Base-by-base conservation (phyloP, 2,888 invertebrate genomes). In the Ormyrus pomaceus region DNA sequence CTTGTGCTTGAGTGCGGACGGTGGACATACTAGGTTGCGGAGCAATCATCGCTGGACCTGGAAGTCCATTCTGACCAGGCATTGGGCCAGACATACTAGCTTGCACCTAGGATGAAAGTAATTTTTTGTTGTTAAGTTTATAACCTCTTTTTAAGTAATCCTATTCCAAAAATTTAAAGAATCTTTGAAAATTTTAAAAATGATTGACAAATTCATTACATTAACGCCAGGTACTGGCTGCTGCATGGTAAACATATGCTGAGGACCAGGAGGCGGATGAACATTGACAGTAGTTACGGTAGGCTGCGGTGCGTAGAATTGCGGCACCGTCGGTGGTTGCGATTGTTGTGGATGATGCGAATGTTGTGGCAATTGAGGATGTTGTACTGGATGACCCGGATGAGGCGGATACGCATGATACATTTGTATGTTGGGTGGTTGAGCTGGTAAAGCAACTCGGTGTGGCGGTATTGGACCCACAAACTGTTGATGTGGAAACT, bases 381-480 rank as follows among this genome's bases (percentile, higher is more conserved):
- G 91, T 74, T 89, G 90, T 3, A 87, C 86, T 82, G 90, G 91
- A 61, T 84, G 86, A 79, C 87, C 84, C 13, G 87, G 88, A 83
- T 89, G 89, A 73, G 89, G 88, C 11, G 84, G 91, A 76, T 89
- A 91, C 79, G 91, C 84, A 90, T 89, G 89, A 83, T 92, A 93
- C 91, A 93, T 92, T 85, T 92, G 92, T 88, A 92, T 91, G 82
- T 92, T 92, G 9, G 91, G 91, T 50, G 89, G 89, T 13, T 90
- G 90, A 6, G 92, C 91, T 10, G 92, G 92, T 70, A 92, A 84
- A 56, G 92, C 89, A 46, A 92, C 91, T 82, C 91, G 88, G 81
- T 92, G 91, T 56, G 92, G 92, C 83, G 92, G 92, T 90, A 92
- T 89, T 85, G 92, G 92, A 82, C 92, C 92, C 85, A 92, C 92